Evolutionary conservation across 2,888 invertebrate genomes (phyloP).

Genomic region (Buathra laborator): DNA sequence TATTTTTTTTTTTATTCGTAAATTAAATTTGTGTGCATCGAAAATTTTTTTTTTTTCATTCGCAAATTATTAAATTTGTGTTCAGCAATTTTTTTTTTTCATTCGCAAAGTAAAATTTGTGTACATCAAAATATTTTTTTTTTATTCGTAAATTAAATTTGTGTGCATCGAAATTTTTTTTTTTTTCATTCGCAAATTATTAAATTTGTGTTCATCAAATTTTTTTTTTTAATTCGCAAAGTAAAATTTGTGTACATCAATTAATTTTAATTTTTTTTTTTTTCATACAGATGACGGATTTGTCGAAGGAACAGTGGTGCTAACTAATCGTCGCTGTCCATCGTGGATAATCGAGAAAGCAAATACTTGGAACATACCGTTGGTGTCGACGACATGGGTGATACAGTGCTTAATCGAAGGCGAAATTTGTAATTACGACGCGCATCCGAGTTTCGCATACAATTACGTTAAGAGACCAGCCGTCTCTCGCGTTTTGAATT

Average conservation of each 20-base stretch:
- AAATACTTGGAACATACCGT: slow-evolving; percentile 87
- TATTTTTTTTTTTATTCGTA: no score
- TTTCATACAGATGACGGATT: slow-evolving; percentile 76
- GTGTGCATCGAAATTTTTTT: neutral
- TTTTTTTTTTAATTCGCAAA: neutral
- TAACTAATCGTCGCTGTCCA: slow-evolving; percentile 89
- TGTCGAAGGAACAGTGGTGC: slow-evolving; percentile 84
- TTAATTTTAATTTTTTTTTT: neutral
- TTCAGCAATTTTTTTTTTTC: neutral
- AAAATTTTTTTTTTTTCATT: neutral
- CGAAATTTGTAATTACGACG: slow-evolving; percentile 85
- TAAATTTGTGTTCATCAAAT: no score
- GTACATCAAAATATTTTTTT: no score
- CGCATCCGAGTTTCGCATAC: slow-evolving; percentile 87
- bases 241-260: no score
- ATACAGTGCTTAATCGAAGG: slow-evolving; percentile 90
- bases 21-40: neutral
- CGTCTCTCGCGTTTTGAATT: slow-evolving; percentile 57
- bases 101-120: no score
- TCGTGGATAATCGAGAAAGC: slow-evolving; percentile 86
- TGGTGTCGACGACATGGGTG: slow-evolving; percentile 90
- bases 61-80: no score
- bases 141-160: no score
- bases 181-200: no score
- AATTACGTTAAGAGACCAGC: slow-evolving; percentile 83